phyloP scores from a whole-genome alignment of 92 coral and sea anemone species.

The Blastomussa wellsi region DNA sequence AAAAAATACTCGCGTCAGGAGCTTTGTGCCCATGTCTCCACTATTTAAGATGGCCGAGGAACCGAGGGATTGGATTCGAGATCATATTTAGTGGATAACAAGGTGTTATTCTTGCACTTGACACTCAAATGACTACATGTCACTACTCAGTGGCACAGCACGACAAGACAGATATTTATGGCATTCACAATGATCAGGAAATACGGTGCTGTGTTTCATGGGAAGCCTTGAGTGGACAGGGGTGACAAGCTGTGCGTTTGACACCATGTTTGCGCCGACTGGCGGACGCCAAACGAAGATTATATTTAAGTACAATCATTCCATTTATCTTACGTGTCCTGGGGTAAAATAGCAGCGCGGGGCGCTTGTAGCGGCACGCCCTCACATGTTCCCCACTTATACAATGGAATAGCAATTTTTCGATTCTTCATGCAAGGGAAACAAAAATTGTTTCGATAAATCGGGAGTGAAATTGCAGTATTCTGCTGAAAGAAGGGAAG shows the following conservation, averaged over 20 bases:
- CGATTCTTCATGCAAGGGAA: too few relatives aligned
- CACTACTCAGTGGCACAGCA: neutral
- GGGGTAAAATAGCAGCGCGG: neutral
- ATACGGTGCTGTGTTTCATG: conserved; percentile 23
- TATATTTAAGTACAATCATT: neutral
- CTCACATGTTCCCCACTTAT: too few relatives aligned
- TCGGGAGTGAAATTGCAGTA: too few relatives aligned
- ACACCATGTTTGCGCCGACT: conserved; percentile 40
- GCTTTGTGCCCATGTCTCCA: neutral
- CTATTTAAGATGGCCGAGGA: neutral
- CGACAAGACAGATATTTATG: conserved; percentile 11
- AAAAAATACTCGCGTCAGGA: neutral
- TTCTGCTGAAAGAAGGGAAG: too few relatives aligned
- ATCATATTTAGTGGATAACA: neutral
- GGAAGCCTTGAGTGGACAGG: neutral
- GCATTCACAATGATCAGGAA: conserved; percentile 14
- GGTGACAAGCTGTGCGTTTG: conserved; percentile 17
- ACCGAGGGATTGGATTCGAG: neutral
- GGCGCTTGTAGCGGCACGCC: neutral
- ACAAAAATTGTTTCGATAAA: too few relatives aligned
- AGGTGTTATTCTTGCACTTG: neutral
- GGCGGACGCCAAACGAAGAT: conserved; percentile 28
- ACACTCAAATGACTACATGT: neutral
- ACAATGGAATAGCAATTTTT: too few relatives aligned
- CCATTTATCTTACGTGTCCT: neutral